Conservation (phyloP, 2,113 vertebrate species). For the Numida meleagris region DNA sequence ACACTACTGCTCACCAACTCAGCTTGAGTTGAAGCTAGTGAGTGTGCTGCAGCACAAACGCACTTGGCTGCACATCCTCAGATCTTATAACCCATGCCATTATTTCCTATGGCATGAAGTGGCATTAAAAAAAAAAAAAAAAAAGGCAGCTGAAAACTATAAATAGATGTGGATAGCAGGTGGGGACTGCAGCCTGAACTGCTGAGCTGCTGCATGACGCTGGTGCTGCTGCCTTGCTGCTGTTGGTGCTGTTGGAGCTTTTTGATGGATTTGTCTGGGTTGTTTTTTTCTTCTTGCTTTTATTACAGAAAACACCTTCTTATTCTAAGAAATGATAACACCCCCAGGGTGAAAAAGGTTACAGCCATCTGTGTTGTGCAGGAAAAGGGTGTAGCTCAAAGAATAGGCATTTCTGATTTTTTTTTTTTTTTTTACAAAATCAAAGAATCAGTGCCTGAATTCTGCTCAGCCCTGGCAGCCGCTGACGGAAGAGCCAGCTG, state of each 20-base stretch:
- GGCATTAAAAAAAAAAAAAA: accelerated
- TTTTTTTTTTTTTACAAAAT: not conserved
- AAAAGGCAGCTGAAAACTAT: not conserved
- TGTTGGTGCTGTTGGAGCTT: not conserved
- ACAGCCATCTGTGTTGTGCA: not conserved
- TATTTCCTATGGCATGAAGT: not conserved
- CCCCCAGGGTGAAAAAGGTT: not conserved
- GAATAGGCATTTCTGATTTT: not conserved
- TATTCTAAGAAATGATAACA: not conserved
- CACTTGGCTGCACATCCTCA: not conserved
- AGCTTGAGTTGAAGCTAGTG: accelerated
- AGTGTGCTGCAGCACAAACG: not conserved
- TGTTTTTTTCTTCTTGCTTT: not conserved
- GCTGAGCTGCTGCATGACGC: accelerated
- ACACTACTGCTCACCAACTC: accelerated
- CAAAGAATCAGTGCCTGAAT: not conserved
- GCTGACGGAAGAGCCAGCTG: not conserved
- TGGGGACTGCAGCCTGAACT: accelerated
- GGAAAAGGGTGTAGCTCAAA: not conserved
- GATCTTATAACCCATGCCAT: not conserved
- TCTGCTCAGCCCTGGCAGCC: not conserved
- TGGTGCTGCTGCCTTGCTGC: accelerated
- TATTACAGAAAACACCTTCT: accelerated
- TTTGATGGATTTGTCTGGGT: accelerated
- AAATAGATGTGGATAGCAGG: not conserved